Evolutionary conservation across 2,888 invertebrate species (phyloP), one percentile per base, ranked within the genome.

Genomic region (Brachypterus glaber): DNA sequence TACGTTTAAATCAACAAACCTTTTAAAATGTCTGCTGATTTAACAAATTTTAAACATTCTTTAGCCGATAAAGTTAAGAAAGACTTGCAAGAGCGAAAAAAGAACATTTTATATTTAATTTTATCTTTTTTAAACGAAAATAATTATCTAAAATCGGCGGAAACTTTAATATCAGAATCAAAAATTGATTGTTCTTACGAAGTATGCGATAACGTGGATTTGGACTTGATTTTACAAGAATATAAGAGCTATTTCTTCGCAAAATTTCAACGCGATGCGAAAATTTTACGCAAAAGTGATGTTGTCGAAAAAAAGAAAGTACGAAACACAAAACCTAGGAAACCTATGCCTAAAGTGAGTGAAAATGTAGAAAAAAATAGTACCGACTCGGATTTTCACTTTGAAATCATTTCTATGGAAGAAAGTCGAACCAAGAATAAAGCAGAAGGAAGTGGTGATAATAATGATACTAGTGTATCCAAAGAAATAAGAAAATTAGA

Each of bases 201-300:
- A 54, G 72, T 92, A 24, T 95, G 93, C 63, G 95, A 95, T 57
- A 95, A 95, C 55, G 77, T 95, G 39, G 91, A 92, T 61, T 67
- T 95, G 57, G 85, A 87, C 46, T 82, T 84, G 27, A 83, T 95
- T 48, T 66, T 93, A 40, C 79, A 88, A 71, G 92, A 93, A 54
- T 95, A 86, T 63, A 83, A 82, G 57, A 83, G 84, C 46, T 93
- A 86, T 64, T 89, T 86, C 62, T 76, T 80, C 53, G 70, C 86
- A 29, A 80, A 87, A 54, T 93, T 89, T 68, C 84, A 86, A 60
- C 88, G 84, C 61, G 78, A 82, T 60, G 92, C 93, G 0, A 82
- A 79, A 64, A 77, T 93, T 49, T 76, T 83, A 34, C 81, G 80
- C 51, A 74, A 72, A 44, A 11, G 47, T 2, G 44, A 48, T 13